Base-by-base conservation (phyloP, 1,140 invertebrate genomes). In the Dreissena rostriformis region DNA sequence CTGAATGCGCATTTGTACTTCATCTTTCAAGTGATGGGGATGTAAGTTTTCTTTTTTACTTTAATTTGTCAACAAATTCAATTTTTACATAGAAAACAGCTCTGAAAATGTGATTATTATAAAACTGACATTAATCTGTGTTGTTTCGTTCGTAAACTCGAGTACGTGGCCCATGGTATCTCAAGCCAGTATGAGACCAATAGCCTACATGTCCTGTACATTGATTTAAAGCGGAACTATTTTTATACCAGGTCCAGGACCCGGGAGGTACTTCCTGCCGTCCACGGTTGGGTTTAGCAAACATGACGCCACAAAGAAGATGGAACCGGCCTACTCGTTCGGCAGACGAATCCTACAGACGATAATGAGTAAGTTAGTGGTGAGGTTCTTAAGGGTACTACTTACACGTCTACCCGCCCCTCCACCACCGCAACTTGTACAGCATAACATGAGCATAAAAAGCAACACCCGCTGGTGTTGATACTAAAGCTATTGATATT, bases 291-390 rank as follows among this genome's bases (percentile, higher is more conserved):
- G 90, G 1, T 91, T 75, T 73, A 76, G 19, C 4, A 51, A 78
- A 17, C 90, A 91, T 87, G 90, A 91, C 57, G 88, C 70, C 19
- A 91, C 90, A 14, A 91, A 88, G 72, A 74, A 75, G 15, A 86
- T 76, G 68, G 86, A 88, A 71, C 88, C 90, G 51, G 90, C 87
- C 2, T 88, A 91, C 65, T 86, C 90, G 14, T 90, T 91, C 76
- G 90, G 90, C 53, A 77, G 84, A 55, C 65, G 87, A 39, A 17
- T 85, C 19, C 22, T n/a, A 15, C n/a, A 55, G 39, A 66, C 65
- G 57, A 55, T 19, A 51, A 77, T 4, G 26, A 72, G 57, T 77
- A 65, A 68, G 72, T n/a, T 49, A 29, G 22, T 1, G 0, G 17
- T 57, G 53, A 24, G 17, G n/a, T 24, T 73, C 14, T 39, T n/a